Evolutionary conservation across 2,797 vertebrate species (phyloP).

Genomic region (Liasis olivaceus): DNA sequence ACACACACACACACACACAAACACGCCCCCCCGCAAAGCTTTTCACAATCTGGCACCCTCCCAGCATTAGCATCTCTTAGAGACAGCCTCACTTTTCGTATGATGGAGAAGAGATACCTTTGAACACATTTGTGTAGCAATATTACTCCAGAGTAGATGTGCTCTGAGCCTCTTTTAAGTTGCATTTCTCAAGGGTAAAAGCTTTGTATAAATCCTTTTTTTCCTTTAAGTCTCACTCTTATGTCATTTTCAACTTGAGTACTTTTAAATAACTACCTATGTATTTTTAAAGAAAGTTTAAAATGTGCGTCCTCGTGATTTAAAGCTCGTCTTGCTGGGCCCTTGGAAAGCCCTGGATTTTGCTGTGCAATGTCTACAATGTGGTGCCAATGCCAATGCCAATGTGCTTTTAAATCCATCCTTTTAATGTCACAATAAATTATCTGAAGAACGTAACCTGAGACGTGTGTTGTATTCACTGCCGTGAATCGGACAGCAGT

Average conservation of each 20-base stretch:
- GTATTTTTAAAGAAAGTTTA: constrained; percentile 40
- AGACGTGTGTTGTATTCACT: constrained; percentile 29
- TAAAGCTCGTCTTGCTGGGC: constrained; percentile 55
- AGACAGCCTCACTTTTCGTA: neutral
- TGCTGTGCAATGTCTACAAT: constrained; percentile 47
- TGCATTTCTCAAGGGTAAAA: neutral
- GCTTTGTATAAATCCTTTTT: neutral
- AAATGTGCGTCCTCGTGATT: constrained; percentile 39
- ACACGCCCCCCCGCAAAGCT: neutral
- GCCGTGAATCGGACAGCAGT: neutral
- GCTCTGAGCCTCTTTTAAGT: neutral
- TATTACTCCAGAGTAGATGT: accelerated
- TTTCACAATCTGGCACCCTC: neutral
- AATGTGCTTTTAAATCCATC: constrained; percentile 62
- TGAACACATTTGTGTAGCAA: neutral
- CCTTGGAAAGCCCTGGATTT: constrained; percentile 62
- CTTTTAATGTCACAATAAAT: constrained; percentile 75
- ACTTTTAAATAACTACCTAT: constrained; percentile 41
- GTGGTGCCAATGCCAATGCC: constrained; percentile 1
- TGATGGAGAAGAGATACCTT: neutral
- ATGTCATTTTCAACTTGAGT: constrained; percentile 10
- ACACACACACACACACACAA: neutral
- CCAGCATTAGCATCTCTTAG: neutral
- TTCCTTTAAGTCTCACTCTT: neutral
- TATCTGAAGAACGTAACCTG: constrained; percentile 56